Evolutionary conservation across 1,140 invertebrate genomes (phyloP), one percentile per base, ranked within the genome.

Genomic region (Stegodyphus dumicola): DNA sequence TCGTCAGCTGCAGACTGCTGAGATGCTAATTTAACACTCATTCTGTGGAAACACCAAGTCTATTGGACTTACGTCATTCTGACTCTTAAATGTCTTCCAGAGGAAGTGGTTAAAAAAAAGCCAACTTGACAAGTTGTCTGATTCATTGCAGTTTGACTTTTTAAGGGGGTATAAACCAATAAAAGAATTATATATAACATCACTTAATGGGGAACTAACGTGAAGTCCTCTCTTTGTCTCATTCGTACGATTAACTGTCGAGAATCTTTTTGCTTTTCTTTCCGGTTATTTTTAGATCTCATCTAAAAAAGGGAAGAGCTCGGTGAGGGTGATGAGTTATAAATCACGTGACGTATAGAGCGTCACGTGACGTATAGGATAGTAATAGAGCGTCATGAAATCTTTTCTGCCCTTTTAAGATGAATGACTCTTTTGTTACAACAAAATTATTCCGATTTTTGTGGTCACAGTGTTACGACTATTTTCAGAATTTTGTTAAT

Each of bases 221-320:
- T 56, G 52, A 78, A 78, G 67, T 64, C 53, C 66, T 64, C 48
- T 79, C 78, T 81, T 81, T 73, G 78, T 81, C 73, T 81, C 78
- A 73, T 33, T 73, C 78, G n/a, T 33, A n/a, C 67, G 49, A 81
- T 81, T 81, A 81, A 70, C 78, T 18, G 53, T 53, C n/a, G 53
- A 69, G 6, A 53, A 56, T 60, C 53, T 48, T 71, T 81, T 65
- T 48, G 17, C 7, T 78, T 69, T 51, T 78, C 3, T 17, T 67
- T 67, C 33, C 10, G 11, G 65, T 33, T 78, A 78, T 69, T 69
- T 75, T 66, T 69, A 69, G 65, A 52, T 17, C 15, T 33, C 15
- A 54, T 9, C 33, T 67, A 66, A 52, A 71, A 49, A 79, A n/a
- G 67, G 51, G 9, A 10, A 60, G 54, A 15, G 54, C 33, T 33